phyloP scores from a whole-genome alignment of 2,888 invertebrate genomes.

The Synanthedon andrenaeformis region DNA sequence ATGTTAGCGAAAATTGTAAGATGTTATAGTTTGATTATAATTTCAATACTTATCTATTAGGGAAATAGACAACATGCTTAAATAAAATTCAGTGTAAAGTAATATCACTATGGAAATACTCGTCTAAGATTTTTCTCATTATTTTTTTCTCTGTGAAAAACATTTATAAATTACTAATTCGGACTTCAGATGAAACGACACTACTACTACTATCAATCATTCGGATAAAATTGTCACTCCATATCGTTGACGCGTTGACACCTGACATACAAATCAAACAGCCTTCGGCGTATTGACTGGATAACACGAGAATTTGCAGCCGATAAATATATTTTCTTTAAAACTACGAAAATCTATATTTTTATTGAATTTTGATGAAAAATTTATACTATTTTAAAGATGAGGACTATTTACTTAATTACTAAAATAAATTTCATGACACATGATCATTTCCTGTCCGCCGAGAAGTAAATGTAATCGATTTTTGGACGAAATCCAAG shows the following conservation, averaged over 20 bases:
- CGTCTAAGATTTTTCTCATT: too few species aligned
- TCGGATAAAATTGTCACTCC: conserved; percentile 40
- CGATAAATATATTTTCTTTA: neutral
- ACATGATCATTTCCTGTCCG: conserved; percentile 36
- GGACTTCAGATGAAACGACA: neutral
- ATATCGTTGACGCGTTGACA: conserved; percentile 54
- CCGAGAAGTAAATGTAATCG: conserved; percentile 56
- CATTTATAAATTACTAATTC: too few species aligned
- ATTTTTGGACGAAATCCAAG: conserved; percentile 57
- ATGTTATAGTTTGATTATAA: too few species aligned
- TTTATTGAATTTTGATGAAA: neutral
- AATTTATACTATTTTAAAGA: too few species aligned
- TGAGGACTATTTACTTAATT: neutral
- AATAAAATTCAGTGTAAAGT: too few species aligned
- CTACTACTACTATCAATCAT: conserved; percentile 14
- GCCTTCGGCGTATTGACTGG: conserved; percentile 13
- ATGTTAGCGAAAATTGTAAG: too few species aligned
- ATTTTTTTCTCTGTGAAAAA: too few species aligned
- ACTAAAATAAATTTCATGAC: conserved; percentile 4
- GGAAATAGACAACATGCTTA: too few species aligned
- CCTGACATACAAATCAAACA: conserved; percentile 27
- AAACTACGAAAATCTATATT: neutral
- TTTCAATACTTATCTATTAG: too few species aligned
- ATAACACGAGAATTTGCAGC: conserved; percentile 27
- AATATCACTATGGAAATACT: too few species aligned